These are phyloP conservation scores for Pygocentrus nattereri DNA, from an alignment of 2,797 vertebrate genomes.

Conservation along the genomic window DNA sequence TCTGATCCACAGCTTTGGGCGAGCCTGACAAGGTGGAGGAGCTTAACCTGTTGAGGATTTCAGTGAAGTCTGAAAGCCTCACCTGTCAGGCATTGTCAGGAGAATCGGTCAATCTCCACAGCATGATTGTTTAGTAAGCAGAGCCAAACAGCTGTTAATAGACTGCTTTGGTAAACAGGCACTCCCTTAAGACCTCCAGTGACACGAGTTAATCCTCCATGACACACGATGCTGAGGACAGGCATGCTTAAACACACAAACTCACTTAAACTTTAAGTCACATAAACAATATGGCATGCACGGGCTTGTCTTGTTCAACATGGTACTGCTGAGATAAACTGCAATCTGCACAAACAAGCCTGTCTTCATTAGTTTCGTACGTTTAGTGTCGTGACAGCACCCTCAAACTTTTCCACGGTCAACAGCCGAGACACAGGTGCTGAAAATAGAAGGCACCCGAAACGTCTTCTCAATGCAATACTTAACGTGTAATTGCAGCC, in stretches of 20 bases:
- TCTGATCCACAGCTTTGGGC: slow-evolving; percentile 24
- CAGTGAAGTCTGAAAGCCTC: slow-evolving; percentile 20
- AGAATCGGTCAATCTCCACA: slow-evolving; percentile 16
- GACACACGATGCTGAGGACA: slow-evolving; percentile 13
- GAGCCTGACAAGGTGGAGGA: slow-evolving; percentile 22
- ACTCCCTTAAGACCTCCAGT: slow-evolving; percentile 20
- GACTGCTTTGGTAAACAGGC: slow-evolving; percentile 36
- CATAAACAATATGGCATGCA: slow-evolving; percentile 22
- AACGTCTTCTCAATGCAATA: background rate
- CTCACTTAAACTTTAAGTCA: slow-evolving; percentile 14
- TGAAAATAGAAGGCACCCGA: slow-evolving; percentile 1
- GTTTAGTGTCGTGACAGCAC: slow-evolving; percentile 11
- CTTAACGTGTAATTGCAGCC: slow-evolving; percentile 18
- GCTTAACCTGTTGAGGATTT: slow-evolving; percentile 12
- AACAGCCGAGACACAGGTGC: background rate
- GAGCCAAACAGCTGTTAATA: slow-evolving; percentile 33
- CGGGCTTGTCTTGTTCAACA: slow-evolving; percentile 32
- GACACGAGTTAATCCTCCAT: slow-evolving; percentile 10
- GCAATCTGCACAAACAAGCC: slow-evolving; percentile 11
- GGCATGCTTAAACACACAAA: slow-evolving; percentile 15
- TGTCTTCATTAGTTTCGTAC: slow-evolving; percentile 3
- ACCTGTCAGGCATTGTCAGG: slow-evolving; percentile 30
- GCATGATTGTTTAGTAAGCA: slow-evolving; percentile 46
- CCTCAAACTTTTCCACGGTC: background rate
- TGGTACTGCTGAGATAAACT: background rate